Conservation (phyloP, 2,888 invertebrate genomes). For the Ophioninae sp. region DNA sequence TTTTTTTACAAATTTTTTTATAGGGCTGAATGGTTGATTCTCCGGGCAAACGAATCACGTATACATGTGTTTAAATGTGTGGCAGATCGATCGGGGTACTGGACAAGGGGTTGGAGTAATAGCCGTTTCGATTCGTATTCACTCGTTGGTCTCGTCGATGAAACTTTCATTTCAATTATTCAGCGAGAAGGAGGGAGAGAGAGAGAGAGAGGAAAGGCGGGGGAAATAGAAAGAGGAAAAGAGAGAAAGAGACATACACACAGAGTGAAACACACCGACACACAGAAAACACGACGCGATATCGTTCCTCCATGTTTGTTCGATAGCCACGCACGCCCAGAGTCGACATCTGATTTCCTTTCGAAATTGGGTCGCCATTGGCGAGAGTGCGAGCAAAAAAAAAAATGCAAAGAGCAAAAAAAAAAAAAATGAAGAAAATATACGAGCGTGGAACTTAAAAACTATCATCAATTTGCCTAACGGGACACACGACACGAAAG, state of each 20-base stretch:
- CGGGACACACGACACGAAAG: slow-evolving; percentile 36
- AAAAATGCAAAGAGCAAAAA: background rate
- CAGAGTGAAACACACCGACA: background rate
- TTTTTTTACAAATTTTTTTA: background rate
- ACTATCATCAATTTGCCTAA: slow-evolving; percentile 54
- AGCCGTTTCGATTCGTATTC: slow-evolving; percentile 42
- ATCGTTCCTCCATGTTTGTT: slow-evolving; percentile 45
- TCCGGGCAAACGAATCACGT: background rate
- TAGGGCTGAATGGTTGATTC: background rate
- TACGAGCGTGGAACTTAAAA: slow-evolving; percentile 34
- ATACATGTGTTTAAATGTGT: slow-evolving; percentile 9
- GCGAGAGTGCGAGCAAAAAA: background rate
- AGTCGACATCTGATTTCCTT: slow-evolving; percentile 48
- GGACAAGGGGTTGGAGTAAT: slow-evolving; percentile 36
- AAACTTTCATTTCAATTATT: slow-evolving; percentile 57
- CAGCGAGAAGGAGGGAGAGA: slow-evolving; percentile 14
- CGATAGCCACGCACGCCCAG: slow-evolving; percentile 31
- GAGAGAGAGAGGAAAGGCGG: too few species aligned
- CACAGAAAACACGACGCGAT: slow-evolving; percentile 14
- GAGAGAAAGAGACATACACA: slow-evolving; percentile 21
- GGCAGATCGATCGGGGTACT: slow-evolving; percentile 19
- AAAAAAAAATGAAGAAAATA: slow-evolving; percentile 4
- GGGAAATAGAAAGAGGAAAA: slow-evolving; percentile 12
- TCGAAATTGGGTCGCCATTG: slow-evolving; percentile 54
- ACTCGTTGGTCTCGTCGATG: slow-evolving; percentile 37